Percentiles rank a stretch among this genome's conserved stretches.
These are phyloP conservation scores for Palythoa grandis DNA, from an alignment of 92 coral and sea anemone genomes.

Conservation along the genomic window DNA sequence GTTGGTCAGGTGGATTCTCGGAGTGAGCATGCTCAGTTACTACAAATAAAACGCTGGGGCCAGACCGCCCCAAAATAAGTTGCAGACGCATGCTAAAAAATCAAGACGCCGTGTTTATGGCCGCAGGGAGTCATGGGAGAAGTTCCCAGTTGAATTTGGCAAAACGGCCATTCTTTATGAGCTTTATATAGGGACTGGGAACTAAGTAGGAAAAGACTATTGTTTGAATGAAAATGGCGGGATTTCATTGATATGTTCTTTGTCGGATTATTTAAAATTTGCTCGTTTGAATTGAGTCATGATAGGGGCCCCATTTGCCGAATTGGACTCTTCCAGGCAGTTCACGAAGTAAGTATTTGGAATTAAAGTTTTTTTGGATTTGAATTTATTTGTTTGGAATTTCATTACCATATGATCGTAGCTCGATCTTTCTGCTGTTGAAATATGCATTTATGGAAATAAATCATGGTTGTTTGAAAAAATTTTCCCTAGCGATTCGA, in stretches of 20 bases:
- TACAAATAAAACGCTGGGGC: conserved; percentile 39
- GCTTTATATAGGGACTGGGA: conserved; percentile 1
- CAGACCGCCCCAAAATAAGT: conserved; percentile 23
- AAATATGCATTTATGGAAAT: conserved; percentile 12
- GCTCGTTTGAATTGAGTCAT: conserved; percentile 15
- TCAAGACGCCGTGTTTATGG: conserved; percentile 20
- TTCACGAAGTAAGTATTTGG: background rate
- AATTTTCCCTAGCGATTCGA: conserved; percentile 38
- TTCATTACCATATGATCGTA: conserved; percentile 7
- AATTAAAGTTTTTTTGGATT: background rate
- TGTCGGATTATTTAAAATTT: background rate
- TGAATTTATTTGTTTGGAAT: conserved; percentile 11
- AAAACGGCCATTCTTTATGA: conserved; percentile 21
- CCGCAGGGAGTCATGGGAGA: conserved; percentile 28
- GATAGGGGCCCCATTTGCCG: conserved; percentile 13
- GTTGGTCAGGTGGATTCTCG: too few species aligned
- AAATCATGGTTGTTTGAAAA: background rate
- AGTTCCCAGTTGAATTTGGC: background rate
- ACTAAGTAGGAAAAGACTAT: background rate
- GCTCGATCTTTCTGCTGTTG: conserved; percentile 12
- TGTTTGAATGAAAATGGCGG: conserved; percentile 18
- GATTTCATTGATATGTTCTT: conserved; percentile 10
- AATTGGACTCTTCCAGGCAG: conserved; percentile 6
- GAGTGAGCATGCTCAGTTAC: too few species aligned
- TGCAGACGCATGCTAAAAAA: background rate